Conservation (phyloP, 2,797 vertebrate genomes). For the Diplodus sargus region DNA sequence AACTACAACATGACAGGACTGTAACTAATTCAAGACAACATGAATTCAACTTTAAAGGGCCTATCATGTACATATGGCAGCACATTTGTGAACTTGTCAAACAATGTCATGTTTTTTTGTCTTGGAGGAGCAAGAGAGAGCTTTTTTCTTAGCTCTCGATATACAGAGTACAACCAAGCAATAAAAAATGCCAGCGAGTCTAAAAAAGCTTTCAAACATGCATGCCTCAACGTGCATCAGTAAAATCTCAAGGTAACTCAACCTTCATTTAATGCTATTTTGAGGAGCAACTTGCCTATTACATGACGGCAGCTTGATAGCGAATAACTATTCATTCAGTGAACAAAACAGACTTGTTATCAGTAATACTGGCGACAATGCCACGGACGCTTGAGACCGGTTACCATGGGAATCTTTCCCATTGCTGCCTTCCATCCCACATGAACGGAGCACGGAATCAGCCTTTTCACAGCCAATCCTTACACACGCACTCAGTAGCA, state of each 20-base stretch:
- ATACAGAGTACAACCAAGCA: conserved; percentile 18
- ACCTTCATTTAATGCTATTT: conserved; percentile 41
- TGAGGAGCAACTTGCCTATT: conserved; percentile 29
- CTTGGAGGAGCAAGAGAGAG: background rate
- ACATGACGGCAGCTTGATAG: conserved; percentile 18
- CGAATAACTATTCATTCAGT: conserved; percentile 36
- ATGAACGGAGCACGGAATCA: conserved; percentile 48
- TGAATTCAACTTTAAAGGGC: conserved; percentile 15
- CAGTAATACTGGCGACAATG: conserved; percentile 43
- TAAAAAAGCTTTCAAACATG: conserved; percentile 34
- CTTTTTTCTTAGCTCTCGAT: conserved; percentile 1
- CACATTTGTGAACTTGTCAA: conserved; percentile 18
- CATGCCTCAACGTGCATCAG: background rate
- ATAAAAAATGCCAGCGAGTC: conserved; percentile 1
- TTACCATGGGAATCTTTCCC: conserved; percentile 69
- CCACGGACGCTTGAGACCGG: conserved; percentile 45
- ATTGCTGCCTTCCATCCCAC: conserved; percentile 48
- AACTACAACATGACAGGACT: conserved; percentile 21
- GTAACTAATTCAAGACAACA: conserved; percentile 20
- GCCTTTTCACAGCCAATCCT: conserved; percentile 64
- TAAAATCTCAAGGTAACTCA: conserved; percentile 35
- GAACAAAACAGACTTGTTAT: conserved; percentile 33
- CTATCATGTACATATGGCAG: conserved; percentile 12
- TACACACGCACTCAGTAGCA: conserved; percentile 50
- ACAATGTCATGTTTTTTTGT: conserved; percentile 15